Evolutionary conservation across 2,113 vertebrate species (phyloP), one percentile per base, ranked within the genome.

Genomic region (Malurus alboscapulatus): DNA sequence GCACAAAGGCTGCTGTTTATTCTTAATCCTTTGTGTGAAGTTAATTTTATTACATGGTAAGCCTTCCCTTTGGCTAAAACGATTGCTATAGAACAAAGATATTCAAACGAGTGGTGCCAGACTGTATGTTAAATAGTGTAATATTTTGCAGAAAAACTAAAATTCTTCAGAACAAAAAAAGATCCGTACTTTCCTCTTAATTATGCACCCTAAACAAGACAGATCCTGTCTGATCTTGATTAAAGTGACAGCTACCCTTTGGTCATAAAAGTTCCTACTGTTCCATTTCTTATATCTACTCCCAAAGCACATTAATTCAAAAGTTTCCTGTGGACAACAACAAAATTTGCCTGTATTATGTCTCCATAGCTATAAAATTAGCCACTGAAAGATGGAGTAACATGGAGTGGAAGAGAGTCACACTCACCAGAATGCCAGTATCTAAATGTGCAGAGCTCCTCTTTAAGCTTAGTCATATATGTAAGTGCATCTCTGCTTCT

Each of bases 1-100:
- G 71, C 76, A 91, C 62, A 79, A 87, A 91, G 47, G 71, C 71
- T 76, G 54, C 54, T 76, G 25, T 69, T 94, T 61, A 65, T 57
- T 87, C 87, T 66, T 91, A 72, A 87, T 65, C 61, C 80, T 93
- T 91, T 89, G 84, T 82, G 54, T 79, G 32, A 75, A 76, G 54
- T 79, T 92, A 53, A 82, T 87, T 95, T 95, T 69, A 69, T 72
- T 62, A 82, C 34, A 75, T 4, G 10, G 69, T 69, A 54, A 66
- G 75, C 59, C 72, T 71, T 88, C 78, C 68, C 83, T 69, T 34
- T 48, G 34, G 48, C 53, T 86, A 53, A 85, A 93, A 58, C 11
- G 38, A 88, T 36, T 84, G 59, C 86, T 51, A 36, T 16, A 63
- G 59, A 94, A 92, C 58, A 92, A 71, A 90, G n/a, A 76, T 47